phyloP scores from a whole-genome alignment of 37 sponge, comb jelly and placozoan species.

The Aplysina aerophoba region DNA sequence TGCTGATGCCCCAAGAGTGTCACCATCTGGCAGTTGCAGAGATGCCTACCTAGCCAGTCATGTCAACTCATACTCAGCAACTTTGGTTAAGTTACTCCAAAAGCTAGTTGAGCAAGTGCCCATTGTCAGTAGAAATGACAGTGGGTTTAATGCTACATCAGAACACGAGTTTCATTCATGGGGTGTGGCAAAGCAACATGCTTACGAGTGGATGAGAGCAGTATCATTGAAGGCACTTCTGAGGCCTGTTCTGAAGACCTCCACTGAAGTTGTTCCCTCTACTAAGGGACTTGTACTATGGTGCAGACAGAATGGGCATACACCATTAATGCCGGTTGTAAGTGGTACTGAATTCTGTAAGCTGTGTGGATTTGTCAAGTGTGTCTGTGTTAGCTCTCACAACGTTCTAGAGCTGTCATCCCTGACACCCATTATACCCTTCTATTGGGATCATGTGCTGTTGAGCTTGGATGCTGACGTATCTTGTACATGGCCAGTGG shows the following conservation, averaged over 20 bases:
- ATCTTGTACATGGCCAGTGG: too few species aligned
- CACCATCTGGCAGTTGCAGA: background rate
- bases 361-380: conserved; percentile 41
- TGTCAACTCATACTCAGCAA: too few species aligned
- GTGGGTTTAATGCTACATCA: conserved; percentile 50
- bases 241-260: background rate
- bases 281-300: conserved; percentile 61
- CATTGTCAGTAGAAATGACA: conserved; percentile 36
- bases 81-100: conserved; percentile 52
- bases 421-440: too few species aligned
- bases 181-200: conserved; percentile 66
- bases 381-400: too few species aligned
- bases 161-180: conserved; percentile 58
- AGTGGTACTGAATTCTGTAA: conserved; percentile 52
- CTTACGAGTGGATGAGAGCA: conserved; percentile 89
- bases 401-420: too few species aligned
- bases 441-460: too few species aligned
- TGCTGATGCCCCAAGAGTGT: background rate
- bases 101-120: conserved; percentile 44
- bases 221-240: conserved; percentile 28
- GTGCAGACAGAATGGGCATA: conserved; percentile 87
- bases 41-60: background rate
- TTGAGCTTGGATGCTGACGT: too few species aligned
- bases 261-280: background rate
- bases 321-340: conserved; percentile 47